phyloP scores from a whole-genome alignment of 2,113 vertebrate species.

The Heterochromis multidens region DNA sequence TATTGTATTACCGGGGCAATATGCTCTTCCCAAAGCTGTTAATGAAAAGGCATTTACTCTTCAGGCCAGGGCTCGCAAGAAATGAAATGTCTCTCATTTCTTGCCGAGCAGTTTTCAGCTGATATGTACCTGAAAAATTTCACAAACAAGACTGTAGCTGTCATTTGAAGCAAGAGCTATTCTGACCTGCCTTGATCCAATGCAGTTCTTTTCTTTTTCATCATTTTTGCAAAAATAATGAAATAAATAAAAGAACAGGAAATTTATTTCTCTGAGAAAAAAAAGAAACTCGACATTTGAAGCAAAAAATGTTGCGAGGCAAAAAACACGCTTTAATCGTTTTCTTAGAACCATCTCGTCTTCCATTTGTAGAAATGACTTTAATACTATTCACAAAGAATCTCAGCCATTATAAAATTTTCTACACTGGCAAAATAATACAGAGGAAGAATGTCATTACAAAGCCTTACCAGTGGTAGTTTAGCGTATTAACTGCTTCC shows the following conservation, averaged over 20 bases:
- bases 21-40: not conserved
- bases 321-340: not conserved
- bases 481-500: not conserved
- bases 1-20: not conserved
- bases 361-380: not conserved
- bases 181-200: slow-evolving; percentile 1
- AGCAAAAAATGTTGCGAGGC: not conserved
- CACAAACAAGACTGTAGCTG: not conserved
- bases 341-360: not conserved
- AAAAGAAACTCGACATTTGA: not conserved
- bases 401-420: not conserved
- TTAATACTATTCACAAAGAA: not conserved
- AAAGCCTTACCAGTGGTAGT: not conserved
- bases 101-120: not conserved
- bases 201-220: slow-evolving; percentile 4
- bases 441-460: not conserved
- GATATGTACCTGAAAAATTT: not conserved
- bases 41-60: slow-evolving; percentile 28
- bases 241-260: not conserved
- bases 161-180: not conserved
- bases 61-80: slow-evolving; percentile 3
- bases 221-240: not conserved
- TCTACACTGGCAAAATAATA: not conserved
- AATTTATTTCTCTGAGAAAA: not conserved
- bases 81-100: not conserved